Conservation (phyloP, 1,140 invertebrate species). For the Drosophila lowei region DNA sequence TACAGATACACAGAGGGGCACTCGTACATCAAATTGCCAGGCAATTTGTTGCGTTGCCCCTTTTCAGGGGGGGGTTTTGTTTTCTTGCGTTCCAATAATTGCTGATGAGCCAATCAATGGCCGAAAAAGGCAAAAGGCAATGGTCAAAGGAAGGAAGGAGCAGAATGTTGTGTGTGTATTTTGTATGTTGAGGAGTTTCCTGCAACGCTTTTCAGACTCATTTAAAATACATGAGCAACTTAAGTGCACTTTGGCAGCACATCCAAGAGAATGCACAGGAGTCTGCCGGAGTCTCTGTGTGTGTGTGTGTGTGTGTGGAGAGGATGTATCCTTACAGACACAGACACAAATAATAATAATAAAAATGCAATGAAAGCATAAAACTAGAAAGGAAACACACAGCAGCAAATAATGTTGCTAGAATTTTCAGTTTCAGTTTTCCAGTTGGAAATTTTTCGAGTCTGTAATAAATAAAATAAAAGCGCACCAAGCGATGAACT, state of each 20-base stretch:
- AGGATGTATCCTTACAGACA: slow-evolving; percentile 27
- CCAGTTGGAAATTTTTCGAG: slow-evolving; percentile 36
- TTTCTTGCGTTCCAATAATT: slow-evolving; percentile 61
- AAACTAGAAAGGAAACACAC: slow-evolving; percentile 70
- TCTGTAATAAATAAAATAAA: slow-evolving; percentile 55
- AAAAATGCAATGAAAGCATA: slow-evolving; percentile 79
- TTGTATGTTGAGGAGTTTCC: slow-evolving; percentile 64
- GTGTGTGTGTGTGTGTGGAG: too few relatives aligned
- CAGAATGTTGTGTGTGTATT: slow-evolving; percentile 34
- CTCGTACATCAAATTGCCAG: slow-evolving; percentile 34
- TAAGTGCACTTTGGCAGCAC: slow-evolving; percentile 80
- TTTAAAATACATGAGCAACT: slow-evolving; percentile 83
- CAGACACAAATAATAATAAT: slow-evolving; percentile 58
- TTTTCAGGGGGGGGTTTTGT: slow-evolving; percentile 15
- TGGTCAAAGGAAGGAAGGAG: neutral
- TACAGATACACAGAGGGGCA: slow-evolving; percentile 6
- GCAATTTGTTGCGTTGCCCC: slow-evolving; percentile 56
- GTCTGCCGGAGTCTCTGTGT: too few relatives aligned
- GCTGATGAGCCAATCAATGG: slow-evolving; percentile 78
- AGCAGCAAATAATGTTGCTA: slow-evolving; percentile 50
- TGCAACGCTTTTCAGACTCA: slow-evolving; percentile 80
- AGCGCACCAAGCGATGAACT: slow-evolving; percentile 54
- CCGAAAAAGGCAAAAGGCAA: slow-evolving; percentile 37
- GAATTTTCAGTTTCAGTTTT: slow-evolving; percentile 48
- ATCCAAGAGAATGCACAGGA: slow-evolving; percentile 48